These are phyloP conservation scores for Thymallus thymallus DNA, from an alignment of 2,113 vertebrate genomes.

Conservation along the genomic window DNA sequence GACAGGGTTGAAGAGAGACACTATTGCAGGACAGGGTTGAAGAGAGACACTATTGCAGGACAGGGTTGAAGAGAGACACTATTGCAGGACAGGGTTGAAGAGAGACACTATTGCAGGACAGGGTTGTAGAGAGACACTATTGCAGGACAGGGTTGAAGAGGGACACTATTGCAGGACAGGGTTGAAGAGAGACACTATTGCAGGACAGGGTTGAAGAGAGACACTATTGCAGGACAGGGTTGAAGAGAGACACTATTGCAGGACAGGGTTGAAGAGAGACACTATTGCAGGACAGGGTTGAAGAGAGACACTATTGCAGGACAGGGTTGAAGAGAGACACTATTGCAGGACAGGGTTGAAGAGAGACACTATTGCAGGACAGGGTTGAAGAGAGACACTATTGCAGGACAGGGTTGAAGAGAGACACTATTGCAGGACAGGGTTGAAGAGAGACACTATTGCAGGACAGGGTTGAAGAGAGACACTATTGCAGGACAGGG, in stretches of 20 bases:
- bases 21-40: constrained; percentile 46
- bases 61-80: constrained; percentile 27
- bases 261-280: constrained; percentile 48
- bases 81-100: constrained; percentile 45
- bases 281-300: too few species aligned
- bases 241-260: constrained; percentile 33
- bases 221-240: too few species aligned
- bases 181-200: constrained; percentile 33
- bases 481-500: constrained; percentile 44
- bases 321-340: constrained; percentile 48
- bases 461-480: too few species aligned
- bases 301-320: constrained; percentile 35
- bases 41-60: too few species aligned
- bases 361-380: constrained; percentile 35
- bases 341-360: too few species aligned
- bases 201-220: constrained; percentile 46
- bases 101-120: too few species aligned
- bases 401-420: too few species aligned
- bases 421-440: constrained; percentile 42
- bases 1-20: too few species aligned
- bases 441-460: constrained; percentile 45
- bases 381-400: constrained; percentile 49
- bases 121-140: constrained; percentile 30
- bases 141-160: constrained; percentile 45
- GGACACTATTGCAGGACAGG: too few species aligned